Base-by-base conservation (phyloP, 2,113 vertebrate species). In the Lampris incognitus region DNA sequence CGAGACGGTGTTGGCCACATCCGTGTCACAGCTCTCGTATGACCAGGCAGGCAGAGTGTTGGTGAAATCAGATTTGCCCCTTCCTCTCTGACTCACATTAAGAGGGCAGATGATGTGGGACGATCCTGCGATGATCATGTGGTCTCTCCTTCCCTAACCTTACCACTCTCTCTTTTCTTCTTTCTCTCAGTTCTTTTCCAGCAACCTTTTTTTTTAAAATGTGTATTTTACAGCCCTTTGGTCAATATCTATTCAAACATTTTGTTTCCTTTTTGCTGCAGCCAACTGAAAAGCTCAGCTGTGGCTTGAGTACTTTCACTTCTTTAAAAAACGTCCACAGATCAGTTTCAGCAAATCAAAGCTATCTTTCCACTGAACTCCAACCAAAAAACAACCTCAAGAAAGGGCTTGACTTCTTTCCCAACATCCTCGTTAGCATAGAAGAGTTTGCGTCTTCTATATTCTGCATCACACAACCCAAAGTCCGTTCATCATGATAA, bases 51-150 rank as follows among this genome's bases (percentile, higher is more conserved):
- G 10, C 58, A 65, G 72, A 57, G 65, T n/a, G 72, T 74, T 84
- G 51, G 60, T 55, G 60, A 41, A 3, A 5, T 62, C 60, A n/a
- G 3, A 55, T 74, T 24, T 41, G 38, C 6, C 66, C 80, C 81
- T 84, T 89, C 86, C 79, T 79, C 78, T 76, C 37, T 75, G 79
- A 80, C 60, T 85, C 79, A 83, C 39, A 46, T 3, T 24, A 66
- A 59, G 37, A 79, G 54, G 52, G 9, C 44, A 8, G 66, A 64
- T 70, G 61, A 77, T 58, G 57, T 58, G 36, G 65, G 38, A 71
- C 48, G 46, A 6, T 6, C 67, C 55, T 58, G 10, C 63, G 46
- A 63, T 60, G 72, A 44, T 82, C 85, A 80, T 44, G 4, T 70
- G 60, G 37, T 60, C 39, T 64, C 48, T 54, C 44, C 50, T 65